Percentiles rank a stretch among this genome's conserved stretches.
Evolutionary conservation across 2,113 vertebrate genomes (phyloP).

Genomic region (Agelaius tricolor): DNA sequence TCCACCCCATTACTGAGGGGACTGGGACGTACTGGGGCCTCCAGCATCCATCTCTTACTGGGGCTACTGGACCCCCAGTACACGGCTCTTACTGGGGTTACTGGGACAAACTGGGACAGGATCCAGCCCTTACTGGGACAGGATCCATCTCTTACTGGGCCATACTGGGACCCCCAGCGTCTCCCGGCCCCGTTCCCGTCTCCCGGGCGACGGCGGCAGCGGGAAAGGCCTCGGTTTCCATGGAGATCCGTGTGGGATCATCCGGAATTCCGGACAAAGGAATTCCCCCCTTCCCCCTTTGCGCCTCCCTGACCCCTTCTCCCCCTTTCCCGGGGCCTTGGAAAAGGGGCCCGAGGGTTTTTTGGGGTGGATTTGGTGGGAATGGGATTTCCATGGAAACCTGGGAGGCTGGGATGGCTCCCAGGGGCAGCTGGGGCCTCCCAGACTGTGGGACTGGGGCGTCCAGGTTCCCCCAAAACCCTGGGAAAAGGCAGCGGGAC

Average conservation of each 20-base stretch:
- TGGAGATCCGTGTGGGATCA: constrained; percentile 72
- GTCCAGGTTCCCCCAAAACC: neutral
- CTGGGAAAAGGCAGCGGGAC: neutral
- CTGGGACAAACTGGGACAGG: neutral
- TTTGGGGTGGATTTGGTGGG: neutral
- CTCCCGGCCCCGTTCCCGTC: constrained; percentile 64
- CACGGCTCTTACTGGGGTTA: neutral
- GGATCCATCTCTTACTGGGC: too few relatives aligned
- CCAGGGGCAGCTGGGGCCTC: neutral
- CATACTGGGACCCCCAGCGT: neutral
- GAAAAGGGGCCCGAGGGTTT: neutral
- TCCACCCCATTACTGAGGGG: too few relatives aligned
- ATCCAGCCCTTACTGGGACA: neutral
- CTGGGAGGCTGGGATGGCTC: neutral
- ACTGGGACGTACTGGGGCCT: too few relatives aligned
- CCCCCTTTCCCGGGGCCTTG: neutral
- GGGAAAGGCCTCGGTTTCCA: constrained; percentile 67
- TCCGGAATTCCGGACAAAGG: constrained; percentile 74
- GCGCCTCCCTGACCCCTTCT: neutral
- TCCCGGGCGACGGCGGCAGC: constrained; percentile 62
- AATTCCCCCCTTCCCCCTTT: neutral
- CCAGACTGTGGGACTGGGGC: neutral
- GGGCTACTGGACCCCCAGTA: too few relatives aligned
- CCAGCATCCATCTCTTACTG: neutral
- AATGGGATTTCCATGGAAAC: neutral